Conservation (phyloP, 2,888 invertebrate genomes). For the Pyrgus malvae region DNA sequence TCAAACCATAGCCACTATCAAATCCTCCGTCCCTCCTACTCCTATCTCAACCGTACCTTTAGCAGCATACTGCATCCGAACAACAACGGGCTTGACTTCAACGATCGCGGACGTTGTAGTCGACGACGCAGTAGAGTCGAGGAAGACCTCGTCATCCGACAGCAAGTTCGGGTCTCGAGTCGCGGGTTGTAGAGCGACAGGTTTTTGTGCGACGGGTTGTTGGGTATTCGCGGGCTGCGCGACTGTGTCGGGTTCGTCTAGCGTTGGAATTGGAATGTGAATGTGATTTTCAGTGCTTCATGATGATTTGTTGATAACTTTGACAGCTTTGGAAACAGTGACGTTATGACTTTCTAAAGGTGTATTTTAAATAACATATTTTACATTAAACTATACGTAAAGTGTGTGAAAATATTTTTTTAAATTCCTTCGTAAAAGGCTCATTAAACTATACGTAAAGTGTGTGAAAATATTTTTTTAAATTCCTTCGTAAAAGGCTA, state of each 20-base stretch:
- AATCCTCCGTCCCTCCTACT: constrained; percentile 25
- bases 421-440: too few relatives aligned
- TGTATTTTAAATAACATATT: too few relatives aligned
- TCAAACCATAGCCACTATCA: too few relatives aligned
- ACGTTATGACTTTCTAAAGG: too few relatives aligned
- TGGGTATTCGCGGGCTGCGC: too few relatives aligned
- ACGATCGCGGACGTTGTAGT: constrained; percentile 34
- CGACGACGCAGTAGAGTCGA: constrained; percentile 54
- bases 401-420: too few relatives aligned
- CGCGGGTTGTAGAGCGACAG: not conserved
- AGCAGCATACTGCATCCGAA: constrained; percentile 44
- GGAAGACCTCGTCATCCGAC: constrained; percentile 71
- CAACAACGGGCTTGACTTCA: constrained; percentile 39
- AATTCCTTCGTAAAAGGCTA: too few relatives aligned
- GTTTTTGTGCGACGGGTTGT: not conserved
- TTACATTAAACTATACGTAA: too few relatives aligned
- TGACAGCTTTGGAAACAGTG: too few relatives aligned
- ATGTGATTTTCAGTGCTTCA: not conserved
- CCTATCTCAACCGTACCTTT: constrained; percentile 46
- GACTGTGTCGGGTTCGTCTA: not conserved
- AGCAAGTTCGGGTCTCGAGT: constrained; percentile 54
- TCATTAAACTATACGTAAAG: too few relatives aligned
- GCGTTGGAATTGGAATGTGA: not conserved
- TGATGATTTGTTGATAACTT: too few relatives aligned
- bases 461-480: too few relatives aligned